Conservation (phyloP, 2,113 vertebrate genomes). For the Notechis scutatus region DNA sequence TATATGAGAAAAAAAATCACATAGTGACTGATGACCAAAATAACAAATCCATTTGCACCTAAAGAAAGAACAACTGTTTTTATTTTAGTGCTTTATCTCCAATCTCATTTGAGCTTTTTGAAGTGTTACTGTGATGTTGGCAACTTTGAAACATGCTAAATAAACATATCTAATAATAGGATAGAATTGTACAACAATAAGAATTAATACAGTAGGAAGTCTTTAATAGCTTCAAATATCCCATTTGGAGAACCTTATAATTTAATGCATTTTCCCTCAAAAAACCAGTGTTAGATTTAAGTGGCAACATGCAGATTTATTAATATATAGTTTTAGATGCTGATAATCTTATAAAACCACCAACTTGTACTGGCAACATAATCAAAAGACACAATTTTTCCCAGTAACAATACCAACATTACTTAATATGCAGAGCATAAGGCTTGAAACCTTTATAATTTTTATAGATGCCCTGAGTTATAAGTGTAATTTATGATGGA, state of each 20-base stretch:
- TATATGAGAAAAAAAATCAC: not conserved
- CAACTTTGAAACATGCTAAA: conserved; percentile 16
- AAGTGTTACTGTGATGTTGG: conserved; percentile 23
- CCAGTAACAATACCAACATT: not conserved
- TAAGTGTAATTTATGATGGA: not conserved
- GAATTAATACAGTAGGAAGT: not conserved
- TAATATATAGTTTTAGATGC: conserved; percentile 12
- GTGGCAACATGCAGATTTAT: conserved; percentile 3
- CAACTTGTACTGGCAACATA: not conserved
- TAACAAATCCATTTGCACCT: not conserved
- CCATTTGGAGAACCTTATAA: conserved; percentile 3
- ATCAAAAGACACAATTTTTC: not conserved
- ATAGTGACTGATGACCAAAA: not conserved
- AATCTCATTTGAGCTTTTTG: conserved; percentile 26
- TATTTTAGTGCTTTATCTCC: conserved; percentile 10
- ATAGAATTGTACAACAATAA: conserved; percentile 2
- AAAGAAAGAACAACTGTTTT: conserved; percentile 16
- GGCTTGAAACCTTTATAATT: not conserved
- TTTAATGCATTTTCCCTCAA: conserved; percentile 20
- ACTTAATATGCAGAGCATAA: not conserved
- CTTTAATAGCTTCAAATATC: conserved; percentile 14
- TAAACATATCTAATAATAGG: conserved; percentile 25
- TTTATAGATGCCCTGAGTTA: not conserved
- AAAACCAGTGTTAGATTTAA: not conserved
- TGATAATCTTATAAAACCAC: conserved; percentile 6